phyloP scores from a whole-genome alignment of 2,797 vertebrate genomes.

The Molossus alvarezi region DNA sequence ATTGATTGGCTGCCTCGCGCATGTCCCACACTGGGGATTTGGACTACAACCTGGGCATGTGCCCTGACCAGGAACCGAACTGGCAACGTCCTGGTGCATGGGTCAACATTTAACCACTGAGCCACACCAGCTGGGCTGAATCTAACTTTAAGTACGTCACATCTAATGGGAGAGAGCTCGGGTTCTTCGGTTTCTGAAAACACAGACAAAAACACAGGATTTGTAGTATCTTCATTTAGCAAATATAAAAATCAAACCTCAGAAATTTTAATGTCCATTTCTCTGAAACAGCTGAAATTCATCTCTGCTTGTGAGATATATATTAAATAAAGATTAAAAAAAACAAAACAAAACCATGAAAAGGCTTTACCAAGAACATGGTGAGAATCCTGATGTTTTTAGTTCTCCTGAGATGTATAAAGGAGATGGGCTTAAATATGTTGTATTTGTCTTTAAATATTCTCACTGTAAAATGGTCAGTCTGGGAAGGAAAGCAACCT shows the following conservation, averaged over 20 bases:
- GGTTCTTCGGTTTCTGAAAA: neutral
- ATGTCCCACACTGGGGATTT: no score
- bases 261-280: neutral
- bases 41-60: no score
- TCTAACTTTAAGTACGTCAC: neutral
- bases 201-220: neutral
- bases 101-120: no score
- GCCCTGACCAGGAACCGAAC: no score
- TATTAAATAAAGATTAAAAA: neutral
- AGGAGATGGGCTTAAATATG: neutral
- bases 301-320: neutral
- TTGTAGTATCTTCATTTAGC: neutral
- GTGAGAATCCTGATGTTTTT: neutral
- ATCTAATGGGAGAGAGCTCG: neutral
- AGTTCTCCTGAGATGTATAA: neutral
- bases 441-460: constrained; percentile 7
- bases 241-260: neutral
- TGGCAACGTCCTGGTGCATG: no score
- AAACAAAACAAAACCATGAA: neutral
- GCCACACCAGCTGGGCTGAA: neutral
- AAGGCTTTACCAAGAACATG: constrained; percentile 39
- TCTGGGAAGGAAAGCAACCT: neutral
- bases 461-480: neutral
- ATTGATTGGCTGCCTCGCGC: no score
- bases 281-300: neutral